A percentile compares a stretch with the other conserved stretches of the same genome.
Evolutionary conservation across 2,113 vertebrate species (phyloP).

Genomic region (Strix aluco): DNA sequence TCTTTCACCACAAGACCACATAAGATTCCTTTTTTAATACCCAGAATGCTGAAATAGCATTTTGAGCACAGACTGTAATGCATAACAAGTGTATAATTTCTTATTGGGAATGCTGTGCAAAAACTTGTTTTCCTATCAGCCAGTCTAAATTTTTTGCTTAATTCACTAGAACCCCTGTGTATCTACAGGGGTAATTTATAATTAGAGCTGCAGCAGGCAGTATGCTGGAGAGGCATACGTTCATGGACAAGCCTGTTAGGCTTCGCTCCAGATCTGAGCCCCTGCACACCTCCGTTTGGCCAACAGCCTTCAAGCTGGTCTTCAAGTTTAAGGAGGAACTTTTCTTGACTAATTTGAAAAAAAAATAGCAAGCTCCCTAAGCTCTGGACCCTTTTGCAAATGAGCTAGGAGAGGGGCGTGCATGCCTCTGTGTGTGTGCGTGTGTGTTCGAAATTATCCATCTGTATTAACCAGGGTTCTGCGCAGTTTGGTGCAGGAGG

Average conservation of each 20-base stretch:
- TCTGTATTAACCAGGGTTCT: neutral
- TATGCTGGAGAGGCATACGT: slow-evolving; percentile 27
- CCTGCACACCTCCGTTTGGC: slow-evolving; percentile 42
- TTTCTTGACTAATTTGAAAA: neutral
- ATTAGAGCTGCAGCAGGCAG: slow-evolving; percentile 61
- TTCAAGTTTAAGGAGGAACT: slow-evolving; percentile 40
- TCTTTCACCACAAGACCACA: slow-evolving; percentile 79
- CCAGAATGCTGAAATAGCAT: slow-evolving; percentile 81
- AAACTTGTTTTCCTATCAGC: slow-evolving; percentile 72
- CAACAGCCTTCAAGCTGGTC: slow-evolving; percentile 54
- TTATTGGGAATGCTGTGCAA: slow-evolving; percentile 75
- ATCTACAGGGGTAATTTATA: slow-evolving; percentile 69
- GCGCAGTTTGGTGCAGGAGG: neutral
- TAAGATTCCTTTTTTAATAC: slow-evolving; percentile 83
- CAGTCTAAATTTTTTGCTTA: slow-evolving; percentile 70
- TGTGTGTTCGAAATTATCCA: neutral
- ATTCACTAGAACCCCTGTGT: slow-evolving; percentile 68
- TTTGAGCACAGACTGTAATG: slow-evolving; percentile 80
- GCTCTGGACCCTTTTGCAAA: neutral
- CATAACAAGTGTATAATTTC: slow-evolving; percentile 83
- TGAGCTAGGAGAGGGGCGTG: neutral
- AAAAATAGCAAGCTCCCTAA: neutral
- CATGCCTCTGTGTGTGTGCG: neutral
- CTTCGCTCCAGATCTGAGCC: slow-evolving; percentile 55
- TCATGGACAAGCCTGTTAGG: slow-evolving; percentile 61